These are phyloP conservation scores for Ceyx margarethae DNA, from an alignment of 2,113 vertebrate species.

Conservation along the genomic window DNA sequence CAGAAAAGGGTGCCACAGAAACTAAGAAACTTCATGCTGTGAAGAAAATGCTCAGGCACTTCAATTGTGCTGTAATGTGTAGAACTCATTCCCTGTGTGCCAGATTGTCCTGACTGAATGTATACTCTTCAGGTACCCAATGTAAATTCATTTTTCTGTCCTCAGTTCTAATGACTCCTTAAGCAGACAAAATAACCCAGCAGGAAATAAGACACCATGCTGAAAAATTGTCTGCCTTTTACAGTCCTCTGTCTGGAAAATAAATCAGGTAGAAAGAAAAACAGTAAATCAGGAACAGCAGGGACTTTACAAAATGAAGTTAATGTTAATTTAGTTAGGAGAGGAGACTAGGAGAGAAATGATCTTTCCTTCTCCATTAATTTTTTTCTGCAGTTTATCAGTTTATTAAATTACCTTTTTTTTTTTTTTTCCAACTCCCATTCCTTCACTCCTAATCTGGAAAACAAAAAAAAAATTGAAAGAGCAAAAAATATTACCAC, in stretches of 20 bases:
- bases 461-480: slow-evolving; percentile 46
- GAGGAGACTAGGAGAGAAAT: neutral
- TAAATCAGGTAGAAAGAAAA: slow-evolving; percentile 42
- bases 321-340: slow-evolving; percentile 64
- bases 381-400: slow-evolving; percentile 39
- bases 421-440: neutral
- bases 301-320: neutral
- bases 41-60: neutral
- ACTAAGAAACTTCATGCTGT: neutral
- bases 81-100: neutral
- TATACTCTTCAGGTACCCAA: slow-evolving; percentile 2
- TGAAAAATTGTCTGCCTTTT: slow-evolving; percentile 53
- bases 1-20: neutral
- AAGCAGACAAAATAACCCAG: slow-evolving; percentile 22
- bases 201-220: slow-evolving; percentile 44
- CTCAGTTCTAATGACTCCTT: slow-evolving; percentile 5
- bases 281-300: slow-evolving; percentile 58
- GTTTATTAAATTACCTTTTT: slow-evolving; percentile 38
- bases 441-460: slow-evolving; percentile 4
- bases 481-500: slow-evolving; percentile 2
- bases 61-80: neutral
- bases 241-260: slow-evolving; percentile 70
- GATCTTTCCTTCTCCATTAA: neutral
- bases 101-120: neutral
- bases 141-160: slow-evolving; percentile 15